Evolutionary conservation across 2,113 vertebrate species (phyloP).

Genomic region (Mesoclemmys tuberculata): DNA sequence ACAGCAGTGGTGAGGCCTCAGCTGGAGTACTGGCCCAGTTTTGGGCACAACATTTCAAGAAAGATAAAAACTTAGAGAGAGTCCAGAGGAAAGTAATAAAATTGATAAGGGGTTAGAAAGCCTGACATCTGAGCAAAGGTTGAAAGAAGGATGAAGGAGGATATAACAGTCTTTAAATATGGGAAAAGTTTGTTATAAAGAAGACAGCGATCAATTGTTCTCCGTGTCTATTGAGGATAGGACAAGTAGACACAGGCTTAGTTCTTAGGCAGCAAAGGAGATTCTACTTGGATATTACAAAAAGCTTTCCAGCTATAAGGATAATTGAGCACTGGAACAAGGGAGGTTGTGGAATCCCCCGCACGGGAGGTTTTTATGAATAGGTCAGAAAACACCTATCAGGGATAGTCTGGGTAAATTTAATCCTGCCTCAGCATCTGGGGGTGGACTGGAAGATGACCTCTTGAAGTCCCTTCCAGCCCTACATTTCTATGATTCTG

Average conservation of each 20-base stretch:
- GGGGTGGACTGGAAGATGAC: neutral
- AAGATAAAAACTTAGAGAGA: too few relatives aligned
- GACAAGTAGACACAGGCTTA: neutral
- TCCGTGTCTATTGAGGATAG: neutral
- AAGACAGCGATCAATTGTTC: neutral
- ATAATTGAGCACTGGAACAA: neutral
- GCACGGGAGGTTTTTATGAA: neutral
- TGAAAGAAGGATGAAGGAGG: too few relatives aligned
- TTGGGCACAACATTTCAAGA: too few relatives aligned
- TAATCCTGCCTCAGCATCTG: neutral
- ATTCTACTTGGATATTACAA: neutral
- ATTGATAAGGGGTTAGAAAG: too few relatives aligned
- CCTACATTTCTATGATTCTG: neutral
- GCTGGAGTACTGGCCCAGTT: too few relatives aligned
- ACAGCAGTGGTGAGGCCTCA: too few relatives aligned
- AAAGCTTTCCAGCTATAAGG: neutral
- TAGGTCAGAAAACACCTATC: neutral
- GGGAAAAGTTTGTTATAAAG: neutral
- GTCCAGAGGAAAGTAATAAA: too few relatives aligned
- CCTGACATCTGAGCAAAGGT: too few relatives aligned
- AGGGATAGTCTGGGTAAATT: neutral
- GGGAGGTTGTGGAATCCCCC: neutral
- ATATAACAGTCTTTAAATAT: neutral
- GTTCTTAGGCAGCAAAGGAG: too few relatives aligned
- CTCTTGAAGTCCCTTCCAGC: neutral